Evolutionary conservation across 2,888 invertebrate species (phyloP), one percentile per base, ranked within the genome.

Genomic region (Tuta absoluta): DNA sequence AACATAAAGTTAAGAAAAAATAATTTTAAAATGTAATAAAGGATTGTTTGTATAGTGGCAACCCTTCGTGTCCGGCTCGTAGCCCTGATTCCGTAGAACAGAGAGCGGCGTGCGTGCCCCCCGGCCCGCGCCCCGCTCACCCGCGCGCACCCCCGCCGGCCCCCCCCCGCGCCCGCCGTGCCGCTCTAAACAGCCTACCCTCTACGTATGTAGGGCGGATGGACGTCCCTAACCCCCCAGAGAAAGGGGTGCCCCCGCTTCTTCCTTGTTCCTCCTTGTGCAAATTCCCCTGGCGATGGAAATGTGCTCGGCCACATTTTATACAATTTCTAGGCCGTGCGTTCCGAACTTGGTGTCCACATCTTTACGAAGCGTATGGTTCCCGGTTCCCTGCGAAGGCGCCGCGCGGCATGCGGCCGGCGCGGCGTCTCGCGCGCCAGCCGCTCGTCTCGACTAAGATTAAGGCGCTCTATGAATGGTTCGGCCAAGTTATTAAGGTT

Each of bases 201-300:
- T 81, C 81, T 82, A 77, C 84, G 87, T 87, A 87, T 87, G 91
- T 87, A 85, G 88, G 89, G 84, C 85, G 89, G 86, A 85, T 78
- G 87, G 83, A 82, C 86, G 78, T 78, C 79, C 84, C 82, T 71
- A 75, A 76, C 82, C 85, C 83, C 85, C 86, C 82, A 81, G 84
- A 84, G 85, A 90, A 89, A 89, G 89, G 90, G 89, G 89, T 86
- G 86, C 87, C 83, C 85, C 89, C 82, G 81, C 84, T 81, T 86
- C 90, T 91, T 90, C 91, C 91, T 89, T 86, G 86, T 89, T 86
- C 89, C 91, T 90, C 91, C 91, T 91, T 91, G 89, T 91, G 91
- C 91, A 90, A 91, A 91, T 91, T 91, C 91, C 91, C 91, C 87
- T 85, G 91, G 85, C 91, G 91, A 91, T 91, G 89, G 89, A 91